Evolutionary conservation across 2,113 vertebrate species (phyloP).

Genomic region (Ameiurus melas): DNA sequence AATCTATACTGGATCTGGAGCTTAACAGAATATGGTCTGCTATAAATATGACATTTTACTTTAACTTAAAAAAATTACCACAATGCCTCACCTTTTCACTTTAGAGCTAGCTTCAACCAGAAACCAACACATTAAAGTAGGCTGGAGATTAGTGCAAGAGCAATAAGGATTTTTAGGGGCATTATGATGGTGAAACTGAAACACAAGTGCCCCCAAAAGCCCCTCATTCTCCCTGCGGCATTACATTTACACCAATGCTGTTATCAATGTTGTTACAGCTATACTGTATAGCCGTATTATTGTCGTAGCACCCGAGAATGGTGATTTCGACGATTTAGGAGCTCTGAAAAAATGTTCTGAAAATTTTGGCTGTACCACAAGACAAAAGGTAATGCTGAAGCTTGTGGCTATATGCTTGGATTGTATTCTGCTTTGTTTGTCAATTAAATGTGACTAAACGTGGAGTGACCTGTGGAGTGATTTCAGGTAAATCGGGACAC

Average conservation of each 20-base stretch:
- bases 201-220: constrained; percentile 95
- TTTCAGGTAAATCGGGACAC: not conserved
- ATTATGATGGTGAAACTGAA: constrained; percentile 87
- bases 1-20: not conserved
- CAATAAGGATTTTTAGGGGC: constrained; percentile 97
- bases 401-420: not conserved
- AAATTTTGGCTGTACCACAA: not conserved
- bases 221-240: constrained; percentile 91
- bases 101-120: not conserved
- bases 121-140: not conserved
- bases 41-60: not conserved
- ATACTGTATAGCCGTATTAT: not conserved
- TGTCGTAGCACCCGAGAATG: not conserved
- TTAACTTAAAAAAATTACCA: not conserved
- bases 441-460: not conserved
- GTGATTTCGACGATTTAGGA: too few species aligned
- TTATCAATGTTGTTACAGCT: not conserved
- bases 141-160: constrained; percentile 83
- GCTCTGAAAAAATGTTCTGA: not conserved
- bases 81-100: not conserved
- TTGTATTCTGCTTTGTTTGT: not conserved
- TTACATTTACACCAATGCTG: constrained; percentile 8
- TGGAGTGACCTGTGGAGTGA: not conserved
- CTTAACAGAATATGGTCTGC: not conserved
- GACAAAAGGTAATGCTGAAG: not conserved